Conservation (phyloP, 2,797 vertebrate genomes). For the Vespertilio murinus region DNA sequence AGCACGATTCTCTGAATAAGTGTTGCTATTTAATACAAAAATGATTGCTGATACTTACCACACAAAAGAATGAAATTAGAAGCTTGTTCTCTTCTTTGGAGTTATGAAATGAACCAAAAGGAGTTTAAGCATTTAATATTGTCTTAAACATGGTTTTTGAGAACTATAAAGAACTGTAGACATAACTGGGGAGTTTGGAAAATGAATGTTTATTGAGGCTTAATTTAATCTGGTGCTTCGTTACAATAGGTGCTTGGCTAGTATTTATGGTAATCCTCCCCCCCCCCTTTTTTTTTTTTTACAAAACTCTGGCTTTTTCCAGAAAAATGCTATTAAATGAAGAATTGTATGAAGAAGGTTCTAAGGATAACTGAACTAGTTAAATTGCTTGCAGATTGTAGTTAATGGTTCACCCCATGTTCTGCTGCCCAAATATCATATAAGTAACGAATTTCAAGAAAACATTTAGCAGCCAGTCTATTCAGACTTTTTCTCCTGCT, state of each 20-base stretch:
- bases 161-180: neutral
- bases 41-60: neutral
- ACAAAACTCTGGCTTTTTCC: neutral
- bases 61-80: neutral
- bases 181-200: constrained; percentile 18
- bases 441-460: neutral
- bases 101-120: neutral
- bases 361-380: neutral
- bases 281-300: neutral
- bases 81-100: neutral
- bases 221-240: neutral
- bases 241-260: neutral
- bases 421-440: neutral
- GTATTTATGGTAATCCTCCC: neutral
- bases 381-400: neutral
- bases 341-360: neutral
- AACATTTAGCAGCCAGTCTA: neutral
- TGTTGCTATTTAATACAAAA: constrained; percentile 9
- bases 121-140: constrained; percentile 2
- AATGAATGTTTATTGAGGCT: neutral
- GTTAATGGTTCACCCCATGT: neutral
- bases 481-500: constrained; percentile 18
- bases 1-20: constrained; percentile 1
- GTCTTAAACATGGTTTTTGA: constrained; percentile 13
- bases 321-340: neutral